These are phyloP conservation scores for Nezara viridula DNA, from an alignment of 2,888 invertebrate genomes.

Conservation along the genomic window DNA sequence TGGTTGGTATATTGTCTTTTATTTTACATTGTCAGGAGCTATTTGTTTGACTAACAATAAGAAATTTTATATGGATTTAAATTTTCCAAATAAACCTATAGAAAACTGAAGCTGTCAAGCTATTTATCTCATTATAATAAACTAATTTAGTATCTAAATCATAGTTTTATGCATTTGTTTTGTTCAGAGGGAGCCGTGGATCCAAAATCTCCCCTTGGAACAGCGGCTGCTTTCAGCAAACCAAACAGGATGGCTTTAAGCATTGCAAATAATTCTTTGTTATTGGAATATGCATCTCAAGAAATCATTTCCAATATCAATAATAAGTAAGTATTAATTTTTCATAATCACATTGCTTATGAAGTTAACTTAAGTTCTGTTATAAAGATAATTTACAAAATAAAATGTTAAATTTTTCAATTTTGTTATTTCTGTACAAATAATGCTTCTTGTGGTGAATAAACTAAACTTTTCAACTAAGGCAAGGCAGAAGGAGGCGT, in stretches of 20 bases:
- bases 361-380: background rate
- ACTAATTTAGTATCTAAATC: too few species aligned
- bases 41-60: too few species aligned
- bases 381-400: background rate
- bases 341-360: background rate
- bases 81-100: too few species aligned
- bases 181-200: conserved; percentile 82
- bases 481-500: conserved; percentile 77
- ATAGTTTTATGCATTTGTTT: background rate
- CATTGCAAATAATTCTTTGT: conserved; percentile 87
- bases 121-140: too few species aligned
- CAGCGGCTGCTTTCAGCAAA: conserved; percentile 91
- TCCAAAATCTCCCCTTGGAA: conserved; percentile 88
- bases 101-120: too few species aligned
- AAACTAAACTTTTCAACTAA: background rate
- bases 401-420: background rate
- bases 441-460: too few species aligned
- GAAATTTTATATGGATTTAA: too few species aligned
- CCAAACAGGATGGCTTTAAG: conserved; percentile 87
- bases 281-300: conserved; percentile 89
- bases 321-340: conserved; percentile 69
- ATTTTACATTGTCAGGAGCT: too few species aligned
- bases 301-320: conserved; percentile 78
- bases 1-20: too few species aligned
- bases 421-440: background rate